These are phyloP conservation scores for Sylvietta virens DNA, from an alignment of 2,113 vertebrate species.

Conservation along the genomic window DNA sequence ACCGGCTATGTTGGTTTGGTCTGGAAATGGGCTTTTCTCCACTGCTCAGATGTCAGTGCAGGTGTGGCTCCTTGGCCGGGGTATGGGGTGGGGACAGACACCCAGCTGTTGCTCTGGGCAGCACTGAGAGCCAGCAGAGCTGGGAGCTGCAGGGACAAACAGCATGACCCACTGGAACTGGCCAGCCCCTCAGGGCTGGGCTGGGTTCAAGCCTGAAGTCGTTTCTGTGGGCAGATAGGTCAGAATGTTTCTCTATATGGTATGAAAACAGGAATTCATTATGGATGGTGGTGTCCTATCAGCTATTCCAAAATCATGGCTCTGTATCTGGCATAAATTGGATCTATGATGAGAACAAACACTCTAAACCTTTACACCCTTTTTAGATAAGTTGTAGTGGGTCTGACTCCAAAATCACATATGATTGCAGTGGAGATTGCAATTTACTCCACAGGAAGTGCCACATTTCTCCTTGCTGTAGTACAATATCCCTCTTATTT, in stretches of 20 bases:
- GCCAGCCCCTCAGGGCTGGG: fast-evolving
- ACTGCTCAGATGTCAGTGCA: neutral
- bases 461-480: neutral
- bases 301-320: neutral
- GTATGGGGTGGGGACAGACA: neutral
- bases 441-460: neutral
- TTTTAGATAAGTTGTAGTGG: neutral
- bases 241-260: neutral
- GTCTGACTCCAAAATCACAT: neutral
- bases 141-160: neutral
- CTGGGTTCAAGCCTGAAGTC: neutral
- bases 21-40: neutral
- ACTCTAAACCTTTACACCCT: neutral
- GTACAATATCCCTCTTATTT: neutral
- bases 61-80: neutral
- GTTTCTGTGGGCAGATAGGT: neutral
- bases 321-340: neutral
- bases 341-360: neutral
- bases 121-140: neutral
- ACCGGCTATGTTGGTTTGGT: neutral
- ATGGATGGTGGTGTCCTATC: neutral
- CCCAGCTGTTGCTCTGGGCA: neutral
- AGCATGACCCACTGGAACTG: fast-evolving
- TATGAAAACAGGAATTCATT: neutral
- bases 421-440: neutral